Conservation (phyloP, 2,888 invertebrate genomes). For the Spodoptera littoralis region DNA sequence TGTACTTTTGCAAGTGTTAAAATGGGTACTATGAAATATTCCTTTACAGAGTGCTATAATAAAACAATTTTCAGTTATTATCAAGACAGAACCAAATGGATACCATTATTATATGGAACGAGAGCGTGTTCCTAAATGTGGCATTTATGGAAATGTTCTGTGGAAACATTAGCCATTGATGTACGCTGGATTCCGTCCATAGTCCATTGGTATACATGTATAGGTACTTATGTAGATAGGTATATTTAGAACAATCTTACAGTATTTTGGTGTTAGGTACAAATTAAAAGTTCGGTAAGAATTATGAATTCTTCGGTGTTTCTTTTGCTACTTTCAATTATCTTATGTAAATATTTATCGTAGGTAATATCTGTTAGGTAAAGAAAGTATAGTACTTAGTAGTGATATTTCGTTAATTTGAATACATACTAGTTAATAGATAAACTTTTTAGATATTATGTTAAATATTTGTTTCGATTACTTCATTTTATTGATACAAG, state of each 20-base stretch:
- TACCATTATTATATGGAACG: slow-evolving; percentile 63
- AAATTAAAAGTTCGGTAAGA: no score
- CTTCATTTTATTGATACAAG: no score
- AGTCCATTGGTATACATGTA: slow-evolving; percentile 11
- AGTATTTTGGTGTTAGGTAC: background rate
- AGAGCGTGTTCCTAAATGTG: slow-evolving; percentile 64
- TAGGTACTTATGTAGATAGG: slow-evolving; percentile 24
- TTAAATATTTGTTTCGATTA: no score
- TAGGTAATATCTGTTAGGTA: no score
- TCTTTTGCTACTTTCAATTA: no score
- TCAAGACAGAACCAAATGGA: slow-evolving; percentile 58
- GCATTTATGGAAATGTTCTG: slow-evolving; percentile 70
- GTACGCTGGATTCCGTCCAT: slow-evolving; percentile 51
- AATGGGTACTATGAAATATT: slow-evolving; percentile 22
- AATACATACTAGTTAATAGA: no score
- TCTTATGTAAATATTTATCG: no score
- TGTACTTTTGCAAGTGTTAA: slow-evolving; percentile 30
- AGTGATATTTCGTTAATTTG: no score
- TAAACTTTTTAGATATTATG: no score
- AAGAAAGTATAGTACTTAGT: no score
- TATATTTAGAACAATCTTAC: slow-evolving; percentile 33
- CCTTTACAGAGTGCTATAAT: slow-evolving; percentile 19
- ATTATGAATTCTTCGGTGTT: no score
- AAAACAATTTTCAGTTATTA: slow-evolving; percentile 58
- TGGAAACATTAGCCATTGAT: slow-evolving; percentile 58